phyloP scores from a whole-genome alignment of 2,888 invertebrate genomes.

The Hirtodrosophila duncani region DNA sequence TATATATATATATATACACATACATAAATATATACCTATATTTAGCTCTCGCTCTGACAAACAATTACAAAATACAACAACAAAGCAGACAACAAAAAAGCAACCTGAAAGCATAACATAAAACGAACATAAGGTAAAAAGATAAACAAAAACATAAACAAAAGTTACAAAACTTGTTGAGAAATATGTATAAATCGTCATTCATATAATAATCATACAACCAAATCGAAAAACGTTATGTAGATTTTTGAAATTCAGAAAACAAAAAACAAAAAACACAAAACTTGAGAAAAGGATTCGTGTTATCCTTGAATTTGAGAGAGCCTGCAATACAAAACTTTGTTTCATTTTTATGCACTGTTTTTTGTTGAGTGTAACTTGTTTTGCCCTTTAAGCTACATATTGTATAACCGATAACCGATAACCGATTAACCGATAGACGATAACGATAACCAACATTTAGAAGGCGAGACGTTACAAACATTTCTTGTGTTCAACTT shows the following conservation, averaged over 20 bases:
- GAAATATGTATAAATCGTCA: neutral
- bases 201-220: constrained; percentile 19
- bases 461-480: constrained; percentile 10
- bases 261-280: constrained; percentile 8
- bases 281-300: neutral
- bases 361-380: constrained; percentile 68
- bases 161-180: constrained; percentile 9
- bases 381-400: constrained; percentile 45
- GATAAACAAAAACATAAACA: constrained; percentile 8
- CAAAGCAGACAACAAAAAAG: constrained; percentile 42
- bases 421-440: constrained; percentile 12
- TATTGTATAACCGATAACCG: constrained; percentile 22
- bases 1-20: constrained; percentile 2
- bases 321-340: constrained; percentile 33
- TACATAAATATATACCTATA: constrained; percentile 17
- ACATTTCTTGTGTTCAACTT: constrained; percentile 68
- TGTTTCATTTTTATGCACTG: constrained; percentile 70
- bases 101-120: constrained; percentile 56
- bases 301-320: no score
- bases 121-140: constrained; percentile 24
- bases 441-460: constrained; percentile 24
- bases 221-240: constrained; percentile 52
- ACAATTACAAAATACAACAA: constrained; percentile 46
- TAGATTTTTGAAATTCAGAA: constrained; percentile 56
- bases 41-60: constrained; percentile 38